phyloP scores from a whole-genome alignment of 2,113 vertebrate species.

The Plectropomus leopardus region DNA sequence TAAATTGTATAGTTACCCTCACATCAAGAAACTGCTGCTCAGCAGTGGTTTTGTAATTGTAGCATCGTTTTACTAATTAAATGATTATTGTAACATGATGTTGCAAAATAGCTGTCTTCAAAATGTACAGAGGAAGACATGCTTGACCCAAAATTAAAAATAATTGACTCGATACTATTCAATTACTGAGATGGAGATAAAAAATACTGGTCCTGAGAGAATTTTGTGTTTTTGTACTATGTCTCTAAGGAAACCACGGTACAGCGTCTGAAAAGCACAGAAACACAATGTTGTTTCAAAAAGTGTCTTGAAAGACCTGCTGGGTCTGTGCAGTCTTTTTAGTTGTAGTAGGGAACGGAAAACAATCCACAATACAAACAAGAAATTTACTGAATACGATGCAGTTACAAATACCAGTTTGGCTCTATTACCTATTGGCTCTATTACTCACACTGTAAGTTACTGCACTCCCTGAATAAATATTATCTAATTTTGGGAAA shows the following conservation, averaged over 20 bases:
- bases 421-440: no score
- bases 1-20: slow-evolving; percentile 14
- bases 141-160: background rate
- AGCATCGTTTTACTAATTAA: background rate
- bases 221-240: background rate
- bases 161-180: background rate
- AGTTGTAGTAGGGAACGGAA: no score
- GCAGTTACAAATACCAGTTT: no score
- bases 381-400: no score
- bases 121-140: background rate
- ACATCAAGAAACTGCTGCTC: slow-evolving; percentile 13
- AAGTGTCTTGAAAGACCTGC: no score
- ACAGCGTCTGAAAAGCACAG: background rate
- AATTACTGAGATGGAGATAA: background rate
- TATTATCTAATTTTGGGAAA: no score
- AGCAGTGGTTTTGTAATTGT: background rate
- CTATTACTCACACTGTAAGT: no score
- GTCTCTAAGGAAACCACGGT: background rate
- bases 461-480: no score
- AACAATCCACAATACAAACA: no score
- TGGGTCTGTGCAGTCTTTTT: no score
- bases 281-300: background rate
- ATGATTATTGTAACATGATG: background rate
- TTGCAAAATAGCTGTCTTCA: background rate
- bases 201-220: background rate